phyloP scores from a whole-genome alignment of 2,888 invertebrate species.

The Sylvicola cinctus region DNA sequence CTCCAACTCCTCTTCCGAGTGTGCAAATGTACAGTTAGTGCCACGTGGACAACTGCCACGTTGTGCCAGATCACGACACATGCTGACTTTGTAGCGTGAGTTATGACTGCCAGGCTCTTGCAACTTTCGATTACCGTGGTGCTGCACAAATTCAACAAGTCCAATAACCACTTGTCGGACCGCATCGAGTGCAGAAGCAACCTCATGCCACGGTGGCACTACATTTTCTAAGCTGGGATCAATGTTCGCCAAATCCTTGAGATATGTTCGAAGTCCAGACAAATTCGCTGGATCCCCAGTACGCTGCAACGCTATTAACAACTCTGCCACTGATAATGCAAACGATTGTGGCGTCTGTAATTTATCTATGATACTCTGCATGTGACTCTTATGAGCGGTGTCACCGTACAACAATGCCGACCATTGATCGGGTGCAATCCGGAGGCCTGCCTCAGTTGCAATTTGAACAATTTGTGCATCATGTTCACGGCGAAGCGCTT shows the following conservation, averaged over 20 bases:
- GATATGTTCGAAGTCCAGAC: conserved; percentile 50
- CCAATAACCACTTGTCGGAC: conserved; percentile 53
- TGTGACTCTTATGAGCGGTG: conserved; percentile 85
- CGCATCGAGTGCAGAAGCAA: conserved; percentile 43
- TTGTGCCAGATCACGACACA: conserved; percentile 68
- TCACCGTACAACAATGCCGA: conserved; percentile 92
- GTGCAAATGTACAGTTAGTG: conserved; percentile 76
- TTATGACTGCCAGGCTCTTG: conserved; percentile 30
- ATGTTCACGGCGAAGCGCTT: conserved; percentile 80
- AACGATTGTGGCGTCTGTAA: conserved; percentile 87
- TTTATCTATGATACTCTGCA: conserved; percentile 84
- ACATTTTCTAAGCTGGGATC: conserved; percentile 67
- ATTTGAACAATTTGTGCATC: conserved; percentile 98
- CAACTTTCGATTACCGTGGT: conserved; percentile 45
- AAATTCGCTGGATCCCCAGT: conserved; percentile 70
- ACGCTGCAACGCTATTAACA: conserved; percentile 75
- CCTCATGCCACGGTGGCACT: conserved; percentile 39
- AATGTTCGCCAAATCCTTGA: conserved; percentile 69
- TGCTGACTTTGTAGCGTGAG: conserved; percentile 67
- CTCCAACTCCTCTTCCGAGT: conserved; percentile 78
- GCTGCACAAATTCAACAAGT: conserved; percentile 54
- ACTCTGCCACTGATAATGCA: conserved; percentile 73
- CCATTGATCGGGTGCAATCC: conserved; percentile 98
- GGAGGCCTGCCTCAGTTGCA: conserved; percentile 86
- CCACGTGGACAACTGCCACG: conserved; percentile 72